Conservation (phyloP, 2,797 vertebrate species). For the Hypotaenidia okinawae region DNA sequence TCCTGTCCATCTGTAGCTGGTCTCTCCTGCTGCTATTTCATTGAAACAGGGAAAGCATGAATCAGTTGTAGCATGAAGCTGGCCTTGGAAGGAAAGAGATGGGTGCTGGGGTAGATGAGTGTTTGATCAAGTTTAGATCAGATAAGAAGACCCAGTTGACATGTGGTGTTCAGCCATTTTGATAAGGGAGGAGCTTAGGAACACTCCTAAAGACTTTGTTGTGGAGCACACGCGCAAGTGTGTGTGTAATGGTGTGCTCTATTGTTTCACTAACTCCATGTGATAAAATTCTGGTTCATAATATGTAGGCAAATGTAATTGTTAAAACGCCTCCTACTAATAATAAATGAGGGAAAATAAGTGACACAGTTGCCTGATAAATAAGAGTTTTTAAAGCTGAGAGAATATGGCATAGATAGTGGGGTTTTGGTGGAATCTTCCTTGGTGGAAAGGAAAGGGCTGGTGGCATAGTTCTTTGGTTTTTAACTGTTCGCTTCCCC, state of each 20-base stretch:
- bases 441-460: neutral
- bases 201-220: neutral
- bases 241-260: neutral
- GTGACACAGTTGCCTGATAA: neutral
- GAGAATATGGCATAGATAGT: neutral
- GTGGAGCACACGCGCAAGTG: rapidly evolving
- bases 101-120: neutral
- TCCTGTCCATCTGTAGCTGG: neutral
- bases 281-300: neutral
- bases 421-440: neutral
- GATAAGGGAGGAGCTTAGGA: neutral
- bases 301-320: neutral
- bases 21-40: neutral
- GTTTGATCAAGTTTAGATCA: neutral
- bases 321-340: neutral
- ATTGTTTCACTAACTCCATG: neutral
- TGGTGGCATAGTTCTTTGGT: neutral
- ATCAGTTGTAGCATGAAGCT: neutral
- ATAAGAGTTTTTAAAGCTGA: neutral
- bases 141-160: neutral
- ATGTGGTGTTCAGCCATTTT: neutral
- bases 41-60: neutral
- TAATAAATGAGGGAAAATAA: neutral
- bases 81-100: neutral
- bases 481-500: neutral